Conservation (phyloP, 2,113 vertebrate species). For the Beaufortia kweichowensis region DNA sequence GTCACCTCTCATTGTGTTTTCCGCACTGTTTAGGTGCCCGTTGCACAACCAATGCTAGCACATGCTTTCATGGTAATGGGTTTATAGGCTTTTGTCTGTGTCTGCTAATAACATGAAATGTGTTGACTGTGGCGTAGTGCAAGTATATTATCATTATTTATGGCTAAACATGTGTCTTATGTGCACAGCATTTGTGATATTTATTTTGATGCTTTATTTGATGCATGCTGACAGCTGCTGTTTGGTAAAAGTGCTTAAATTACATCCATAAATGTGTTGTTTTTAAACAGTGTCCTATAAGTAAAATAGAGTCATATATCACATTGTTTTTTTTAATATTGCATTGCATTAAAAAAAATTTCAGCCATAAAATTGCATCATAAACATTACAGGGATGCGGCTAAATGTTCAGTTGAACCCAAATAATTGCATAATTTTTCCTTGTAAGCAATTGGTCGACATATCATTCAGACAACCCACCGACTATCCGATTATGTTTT, state of each 20-base stretch:
- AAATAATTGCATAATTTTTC: too few species aligned
- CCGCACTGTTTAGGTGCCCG: neutral
- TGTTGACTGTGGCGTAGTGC: neutral
- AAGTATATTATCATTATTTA: neutral
- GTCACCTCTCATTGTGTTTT: constrained; percentile 20
- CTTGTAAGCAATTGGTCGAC: too few species aligned
- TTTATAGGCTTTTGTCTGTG: constrained; percentile 3
- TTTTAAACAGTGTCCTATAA: too few species aligned
- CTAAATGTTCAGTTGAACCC: too few species aligned
- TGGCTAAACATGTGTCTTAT: neutral
- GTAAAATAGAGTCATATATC: too few species aligned
- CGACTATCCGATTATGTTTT: too few species aligned
- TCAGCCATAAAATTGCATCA: too few species aligned
- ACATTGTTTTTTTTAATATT: too few species aligned
- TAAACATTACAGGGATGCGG: too few species aligned
- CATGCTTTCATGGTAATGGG: constrained; percentile 17
- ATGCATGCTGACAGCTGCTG: neutral
- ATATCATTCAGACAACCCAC: too few species aligned
- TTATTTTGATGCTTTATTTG: too few species aligned
- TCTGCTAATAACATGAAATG: constrained; percentile 13
- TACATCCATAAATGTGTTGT: neutral
- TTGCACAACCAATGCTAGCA: constrained; percentile 13
- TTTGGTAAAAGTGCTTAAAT: neutral
- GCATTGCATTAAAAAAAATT: too few species aligned
- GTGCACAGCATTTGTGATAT: neutral